These are phyloP conservation scores for Rhinogobius similis DNA, from an alignment of 2,113 vertebrate species.

Conservation along the genomic window DNA sequence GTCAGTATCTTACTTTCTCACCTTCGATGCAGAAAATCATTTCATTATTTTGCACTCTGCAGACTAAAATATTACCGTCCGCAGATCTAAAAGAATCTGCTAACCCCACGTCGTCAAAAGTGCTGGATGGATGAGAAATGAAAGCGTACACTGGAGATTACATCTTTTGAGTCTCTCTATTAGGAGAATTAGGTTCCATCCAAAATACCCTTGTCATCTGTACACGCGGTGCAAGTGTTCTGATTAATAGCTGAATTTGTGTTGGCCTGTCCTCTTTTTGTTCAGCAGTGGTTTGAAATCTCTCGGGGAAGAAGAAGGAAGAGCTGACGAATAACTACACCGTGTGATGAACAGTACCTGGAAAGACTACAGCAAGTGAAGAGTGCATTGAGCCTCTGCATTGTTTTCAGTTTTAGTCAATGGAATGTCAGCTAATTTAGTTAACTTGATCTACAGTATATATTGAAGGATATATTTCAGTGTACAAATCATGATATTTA, in stretches of 20 bases:
- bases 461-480: no score
- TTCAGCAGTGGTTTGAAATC: constrained; percentile 45
- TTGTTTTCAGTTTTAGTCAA: no score
- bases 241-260: constrained; percentile 62
- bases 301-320: constrained; percentile 47
- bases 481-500: no score
- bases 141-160: constrained; percentile 42
- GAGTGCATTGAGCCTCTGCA: no score
- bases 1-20: constrained; percentile 4
- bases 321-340: constrained; percentile 34
- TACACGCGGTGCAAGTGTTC: constrained; percentile 43
- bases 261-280: constrained; percentile 66
- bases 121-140: constrained; percentile 29
- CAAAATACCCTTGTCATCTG: constrained; percentile 61
- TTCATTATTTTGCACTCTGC: not conserved
- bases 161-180: constrained; percentile 65
- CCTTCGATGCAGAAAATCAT: constrained; percentile 12
- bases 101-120: not conserved
- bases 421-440: no score
- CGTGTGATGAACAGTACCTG: constrained; percentile 30
- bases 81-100: not conserved
- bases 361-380: constrained; percentile 14
- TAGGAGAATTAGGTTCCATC: constrained; percentile 67
- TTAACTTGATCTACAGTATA: no score
- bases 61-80: constrained; percentile 8